Evolutionary conservation across 2,113 vertebrate genomes (phyloP), one percentile per base, ranked within the genome.

Genomic region (Tachysurus fulvidraco): DNA sequence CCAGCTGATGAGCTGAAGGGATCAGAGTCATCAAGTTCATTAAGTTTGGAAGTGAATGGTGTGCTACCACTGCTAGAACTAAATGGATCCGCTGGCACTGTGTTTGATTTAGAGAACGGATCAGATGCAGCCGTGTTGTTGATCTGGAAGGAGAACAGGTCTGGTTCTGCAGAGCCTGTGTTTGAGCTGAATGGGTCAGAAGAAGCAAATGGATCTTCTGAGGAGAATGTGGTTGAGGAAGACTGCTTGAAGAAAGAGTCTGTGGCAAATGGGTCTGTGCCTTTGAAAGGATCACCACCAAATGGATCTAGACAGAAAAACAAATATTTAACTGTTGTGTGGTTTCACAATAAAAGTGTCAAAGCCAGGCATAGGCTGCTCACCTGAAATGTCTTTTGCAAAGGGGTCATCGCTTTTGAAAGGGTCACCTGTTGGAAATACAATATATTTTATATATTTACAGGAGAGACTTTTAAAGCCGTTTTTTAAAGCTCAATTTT

Each of bases 221-320:
- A 88, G 59, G 93, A 84, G 92, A 98, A 98, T 60, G 94, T 94
- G 88, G 95, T 92, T 0, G 89, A 62, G 81, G 97, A 93, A 57
- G 96, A 90, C 25, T 96, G 96, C 67, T 96, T 94, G 92, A 98
- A 99, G 94, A 99, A 99, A 55, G 92, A 92, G 90, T 98, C 98
- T 85, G 97, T 95, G 54, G 97, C 97, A 94, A 99, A 99, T 30
- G 98, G 98, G 91, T 99, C 98, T 4, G 97, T 95, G 88, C 96
- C 98, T 96, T 97, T 99, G 91, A 99, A 99, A 50, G 98, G 98
- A 93, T 99, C 98, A 71, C 96, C 96, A 82, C 97, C 97, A 77
- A 99, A 99, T 0, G 97, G 98, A 95, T 98, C 98, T 98, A 89
- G 67, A 89, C 41, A 28, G 84, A 87, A 65, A 65, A 30, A 41